These are phyloP conservation scores for Apamea epomidion DNA, from an alignment of 2,888 invertebrate species.

Conservation along the genomic window DNA sequence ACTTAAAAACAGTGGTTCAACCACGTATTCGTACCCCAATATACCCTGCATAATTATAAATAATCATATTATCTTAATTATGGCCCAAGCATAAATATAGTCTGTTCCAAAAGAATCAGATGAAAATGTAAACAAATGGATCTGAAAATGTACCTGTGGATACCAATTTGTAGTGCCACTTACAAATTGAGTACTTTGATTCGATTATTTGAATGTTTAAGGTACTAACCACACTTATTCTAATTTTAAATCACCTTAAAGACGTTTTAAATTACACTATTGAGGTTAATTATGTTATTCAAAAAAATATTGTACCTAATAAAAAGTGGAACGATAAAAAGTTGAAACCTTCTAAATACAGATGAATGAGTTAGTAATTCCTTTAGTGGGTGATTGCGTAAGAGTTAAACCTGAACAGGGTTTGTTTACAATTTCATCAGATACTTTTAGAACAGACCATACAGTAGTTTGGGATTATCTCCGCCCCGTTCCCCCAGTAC, in stretches of 20 bases:
- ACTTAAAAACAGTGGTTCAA: neutral
- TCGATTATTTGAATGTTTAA: neutral
- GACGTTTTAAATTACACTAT: neutral
- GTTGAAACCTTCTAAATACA: neutral
- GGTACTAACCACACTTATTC: too few species aligned
- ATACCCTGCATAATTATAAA: neutral
- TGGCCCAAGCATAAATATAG: neutral
- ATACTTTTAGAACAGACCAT: neutral
- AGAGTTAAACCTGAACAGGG: neutral
- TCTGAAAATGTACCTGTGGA: neutral
- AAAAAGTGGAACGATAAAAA: neutral
- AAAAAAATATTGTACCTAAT: neutral
- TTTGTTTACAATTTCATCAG: neutral
- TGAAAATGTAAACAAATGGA: neutral
- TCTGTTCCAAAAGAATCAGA: neutral
- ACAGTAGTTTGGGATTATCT: neutral
- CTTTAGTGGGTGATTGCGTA: neutral
- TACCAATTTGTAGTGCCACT: too few species aligned
- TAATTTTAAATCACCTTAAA: neutral
- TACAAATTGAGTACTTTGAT: neutral
- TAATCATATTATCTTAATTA: neutral
- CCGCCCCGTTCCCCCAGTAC: neutral
- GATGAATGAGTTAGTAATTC: neutral
- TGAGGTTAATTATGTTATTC: neutral
- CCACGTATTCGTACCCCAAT: slow-evolving; percentile 6